Evolutionary conservation across 2,113 vertebrate species (phyloP), one percentile per base, ranked within the genome.

Genomic region (Orycteropus afer): DNA sequence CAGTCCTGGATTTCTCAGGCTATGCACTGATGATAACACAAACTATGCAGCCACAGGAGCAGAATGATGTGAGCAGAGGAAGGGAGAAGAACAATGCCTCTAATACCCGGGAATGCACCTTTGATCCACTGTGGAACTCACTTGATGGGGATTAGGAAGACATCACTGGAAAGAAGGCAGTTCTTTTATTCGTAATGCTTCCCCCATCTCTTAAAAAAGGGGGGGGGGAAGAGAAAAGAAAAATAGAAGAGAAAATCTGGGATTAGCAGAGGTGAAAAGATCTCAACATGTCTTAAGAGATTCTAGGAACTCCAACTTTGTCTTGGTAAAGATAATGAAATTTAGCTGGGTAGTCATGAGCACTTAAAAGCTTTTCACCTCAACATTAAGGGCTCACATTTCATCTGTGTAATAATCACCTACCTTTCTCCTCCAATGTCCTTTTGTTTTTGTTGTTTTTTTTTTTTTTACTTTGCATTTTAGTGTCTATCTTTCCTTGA

Each of bases 1-100:
- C 8, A 40, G 89, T 69, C 71, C 91, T 91, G 59, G 69, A 86
- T 69, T 83, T 94, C 86, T 90, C 81, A 89, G 94, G 93, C 57
- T 78, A 53, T 7, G 25, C 11, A n/a, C 53, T 67, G 25, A 71
- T 73, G 53, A 55, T 86, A 51, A 94, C 45, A 34, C 73, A 71
- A 67, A 78, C 87, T 74, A 71, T 88, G 42, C 15, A 93, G 29
- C 3, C 22, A 15, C 5, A 40, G 86, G 61, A 88, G 23, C 29
- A 84, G 34, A 95, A 81, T 1, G 5, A 59, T 67, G 14, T 15
- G 49, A 87, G 17, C 6, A 15, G 22, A 73, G 63, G 80, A 51
- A 95, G 40, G 34, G 51, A 76, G 86, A 82, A 69, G 25, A 76
- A 73, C 23, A 9, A 67, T 81, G 27, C 14, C 47, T 74, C 59